Conservation (phyloP, 2,888 invertebrate genomes). For the Melieria crassipennis region DNA sequence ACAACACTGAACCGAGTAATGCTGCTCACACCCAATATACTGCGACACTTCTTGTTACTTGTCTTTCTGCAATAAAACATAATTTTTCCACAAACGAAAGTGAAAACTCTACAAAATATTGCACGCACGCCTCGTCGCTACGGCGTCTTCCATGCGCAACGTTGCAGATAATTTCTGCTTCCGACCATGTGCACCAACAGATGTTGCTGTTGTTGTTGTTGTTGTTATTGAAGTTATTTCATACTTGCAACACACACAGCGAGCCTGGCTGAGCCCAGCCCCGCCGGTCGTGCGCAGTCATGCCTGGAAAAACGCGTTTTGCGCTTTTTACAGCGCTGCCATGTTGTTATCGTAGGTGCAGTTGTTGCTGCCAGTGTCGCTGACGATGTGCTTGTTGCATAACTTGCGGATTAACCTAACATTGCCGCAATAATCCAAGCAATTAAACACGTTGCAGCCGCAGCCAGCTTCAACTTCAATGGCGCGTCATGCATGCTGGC, state of each 20-base stretch:
- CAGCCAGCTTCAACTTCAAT: background rate
- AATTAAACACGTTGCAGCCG: slow-evolving; percentile 17
- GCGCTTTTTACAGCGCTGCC: background rate
- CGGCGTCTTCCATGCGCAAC: slow-evolving; percentile 10
- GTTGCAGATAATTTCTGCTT: slow-evolving; percentile 28
- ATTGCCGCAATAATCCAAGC: slow-evolving; percentile 34
- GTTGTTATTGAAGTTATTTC: background rate
- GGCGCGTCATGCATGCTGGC: too few relatives aligned
- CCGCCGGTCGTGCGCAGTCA: background rate
- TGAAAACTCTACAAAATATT: background rate
- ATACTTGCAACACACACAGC: slow-evolving; percentile 13
- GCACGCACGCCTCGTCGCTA: slow-evolving; percentile 33
- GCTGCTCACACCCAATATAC: too few relatives aligned
- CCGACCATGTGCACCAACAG: slow-evolving; percentile 27
- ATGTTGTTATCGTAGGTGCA: slow-evolving; percentile 21
- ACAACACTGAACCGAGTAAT: too few relatives aligned
- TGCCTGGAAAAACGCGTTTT: slow-evolving; percentile 22
- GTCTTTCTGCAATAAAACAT: background rate
- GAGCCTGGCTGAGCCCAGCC: too few relatives aligned
- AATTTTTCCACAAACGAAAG: slow-evolving; percentile 13
- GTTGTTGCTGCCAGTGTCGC: slow-evolving; percentile 14
- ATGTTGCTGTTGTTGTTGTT: slow-evolving; percentile 4
- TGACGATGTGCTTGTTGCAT: slow-evolving; percentile 39
- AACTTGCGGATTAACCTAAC: slow-evolving; percentile 42
- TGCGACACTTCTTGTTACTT: background rate